Evolutionary conservation across 2,888 invertebrate species (phyloP).

Genomic region (Merodon equestris): DNA sequence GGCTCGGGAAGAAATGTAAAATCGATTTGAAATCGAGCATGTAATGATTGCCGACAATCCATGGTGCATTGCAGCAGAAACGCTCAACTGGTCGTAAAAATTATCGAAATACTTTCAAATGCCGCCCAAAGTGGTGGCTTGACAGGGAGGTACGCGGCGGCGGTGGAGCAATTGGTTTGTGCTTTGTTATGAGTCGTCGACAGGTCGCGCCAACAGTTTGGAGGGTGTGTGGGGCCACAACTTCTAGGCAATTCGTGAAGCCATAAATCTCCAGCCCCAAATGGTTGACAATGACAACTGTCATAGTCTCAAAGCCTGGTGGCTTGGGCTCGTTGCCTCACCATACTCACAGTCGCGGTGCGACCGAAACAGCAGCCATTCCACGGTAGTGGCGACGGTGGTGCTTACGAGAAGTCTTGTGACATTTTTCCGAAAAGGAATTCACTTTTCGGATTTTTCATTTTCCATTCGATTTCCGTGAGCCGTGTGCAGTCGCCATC

Average conservation of each 20-base stretch:
- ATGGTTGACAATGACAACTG: constrained; percentile 68
- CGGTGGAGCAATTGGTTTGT: constrained; percentile 61
- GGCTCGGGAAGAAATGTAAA: constrained; percentile 61
- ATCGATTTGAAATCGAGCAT: constrained; percentile 62
- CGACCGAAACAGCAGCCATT: constrained; percentile 23
- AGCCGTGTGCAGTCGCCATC: background rate
- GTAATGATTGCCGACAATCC: constrained; percentile 41
- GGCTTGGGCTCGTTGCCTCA: constrained; percentile 29
- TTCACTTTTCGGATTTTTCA: constrained; percentile 59
- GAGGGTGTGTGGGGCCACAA: constrained; percentile 31
- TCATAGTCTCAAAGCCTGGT: constrained; percentile 46
- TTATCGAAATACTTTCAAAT: constrained; percentile 67
- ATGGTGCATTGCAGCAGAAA: constrained; percentile 10
- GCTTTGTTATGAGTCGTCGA: constrained; percentile 60
- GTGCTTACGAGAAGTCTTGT: constrained; percentile 30
- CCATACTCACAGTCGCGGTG: constrained; percentile 23
- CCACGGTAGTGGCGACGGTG: no score
- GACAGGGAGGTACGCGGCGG: no score
- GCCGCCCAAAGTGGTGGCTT: constrained; percentile 54
- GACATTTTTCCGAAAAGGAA: constrained; percentile 58
- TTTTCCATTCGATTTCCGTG: constrained; percentile 37
- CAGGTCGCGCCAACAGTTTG: constrained; percentile 36
- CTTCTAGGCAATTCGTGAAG: constrained; percentile 55
- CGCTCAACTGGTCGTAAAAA: constrained; percentile 51
- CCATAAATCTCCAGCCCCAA: constrained; percentile 61